Evolutionary conservation across 2,888 invertebrate species (phyloP).

Genomic region (Drosophila falleni): DNA sequence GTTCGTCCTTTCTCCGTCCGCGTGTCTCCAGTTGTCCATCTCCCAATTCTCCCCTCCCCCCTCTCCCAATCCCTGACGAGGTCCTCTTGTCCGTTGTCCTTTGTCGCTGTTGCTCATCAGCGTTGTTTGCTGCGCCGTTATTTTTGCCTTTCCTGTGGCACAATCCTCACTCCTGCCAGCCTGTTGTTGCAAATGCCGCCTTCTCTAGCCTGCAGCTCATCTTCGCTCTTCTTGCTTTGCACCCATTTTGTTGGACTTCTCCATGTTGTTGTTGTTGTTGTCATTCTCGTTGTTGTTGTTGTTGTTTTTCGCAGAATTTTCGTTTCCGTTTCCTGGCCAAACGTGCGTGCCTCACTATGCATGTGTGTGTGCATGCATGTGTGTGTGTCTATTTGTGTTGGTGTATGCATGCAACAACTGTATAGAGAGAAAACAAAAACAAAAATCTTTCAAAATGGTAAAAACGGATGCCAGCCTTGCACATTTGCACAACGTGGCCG

Average conservation of each 20-base stretch:
- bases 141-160: constrained; percentile 75
- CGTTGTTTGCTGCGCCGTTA: constrained; percentile 79
- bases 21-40: constrained; percentile 26
- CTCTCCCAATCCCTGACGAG: background rate
- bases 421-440: constrained; percentile 72
- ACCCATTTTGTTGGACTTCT: constrained; percentile 32
- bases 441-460: constrained; percentile 77
- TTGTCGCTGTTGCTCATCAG: constrained; percentile 71
- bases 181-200: constrained; percentile 28
- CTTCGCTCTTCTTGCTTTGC: constrained; percentile 38
- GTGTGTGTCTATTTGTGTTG: constrained; percentile 15
- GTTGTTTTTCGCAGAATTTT: constrained; percentile 82
- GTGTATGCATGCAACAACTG: constrained; percentile 42
- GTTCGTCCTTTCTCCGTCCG: constrained; percentile 8
- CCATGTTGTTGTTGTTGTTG: constrained; percentile 50
- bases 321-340: constrained; percentile 81
- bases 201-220: constrained; percentile 42
- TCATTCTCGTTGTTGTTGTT: constrained; percentile 49
- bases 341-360: constrained; percentile 69
- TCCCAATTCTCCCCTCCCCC: no score
- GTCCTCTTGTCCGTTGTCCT: constrained; percentile 12
- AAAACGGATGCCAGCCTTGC: constrained; percentile 81
- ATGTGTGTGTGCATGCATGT: constrained; percentile 21
- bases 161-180: constrained; percentile 5
- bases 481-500: constrained; percentile 78